A percentile compares a stretch with the other conserved stretches of the same genome.
Conservation (phyloP, 2,797 vertebrate genomes). For the Hapalemur alaotrensis region DNA sequence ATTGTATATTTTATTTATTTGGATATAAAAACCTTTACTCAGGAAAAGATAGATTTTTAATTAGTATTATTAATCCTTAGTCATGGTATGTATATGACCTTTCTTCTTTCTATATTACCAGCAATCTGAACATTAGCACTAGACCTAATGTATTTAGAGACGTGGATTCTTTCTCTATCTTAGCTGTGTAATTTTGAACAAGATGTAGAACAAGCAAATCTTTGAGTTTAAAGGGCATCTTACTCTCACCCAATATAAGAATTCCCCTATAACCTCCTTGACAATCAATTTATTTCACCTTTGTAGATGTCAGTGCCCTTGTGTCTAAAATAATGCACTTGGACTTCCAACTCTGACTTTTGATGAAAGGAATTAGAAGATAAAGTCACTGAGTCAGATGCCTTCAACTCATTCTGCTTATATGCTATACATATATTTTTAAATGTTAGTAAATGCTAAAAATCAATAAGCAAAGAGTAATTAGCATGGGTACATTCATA, state of each 20-base stretch:
- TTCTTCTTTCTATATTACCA: background rate
- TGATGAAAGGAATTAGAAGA: background rate
- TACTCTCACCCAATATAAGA: background rate
- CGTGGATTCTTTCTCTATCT: background rate
- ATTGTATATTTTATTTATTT: background rate
- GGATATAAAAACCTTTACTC: background rate
- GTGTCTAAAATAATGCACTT: background rate
- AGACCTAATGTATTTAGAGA: background rate
- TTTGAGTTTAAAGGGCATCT: background rate
- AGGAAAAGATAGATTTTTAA: background rate
- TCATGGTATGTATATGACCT: background rate
- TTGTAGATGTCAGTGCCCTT: background rate
- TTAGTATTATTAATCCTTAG: background rate
- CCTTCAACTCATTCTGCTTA: background rate
- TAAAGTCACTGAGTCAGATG: background rate
- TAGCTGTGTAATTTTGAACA: background rate
- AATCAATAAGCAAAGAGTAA: conserved; percentile 8
- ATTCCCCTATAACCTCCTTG: background rate
- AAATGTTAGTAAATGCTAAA: conserved; percentile 21
- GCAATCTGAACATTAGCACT: background rate
- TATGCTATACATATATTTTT: background rate
- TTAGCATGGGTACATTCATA: background rate
- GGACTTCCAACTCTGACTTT: background rate
- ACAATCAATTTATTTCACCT: background rate
- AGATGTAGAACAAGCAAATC: background rate